phyloP scores from a whole-genome alignment of 2,113 vertebrate species.

The Corvus hawaiiensis region DNA sequence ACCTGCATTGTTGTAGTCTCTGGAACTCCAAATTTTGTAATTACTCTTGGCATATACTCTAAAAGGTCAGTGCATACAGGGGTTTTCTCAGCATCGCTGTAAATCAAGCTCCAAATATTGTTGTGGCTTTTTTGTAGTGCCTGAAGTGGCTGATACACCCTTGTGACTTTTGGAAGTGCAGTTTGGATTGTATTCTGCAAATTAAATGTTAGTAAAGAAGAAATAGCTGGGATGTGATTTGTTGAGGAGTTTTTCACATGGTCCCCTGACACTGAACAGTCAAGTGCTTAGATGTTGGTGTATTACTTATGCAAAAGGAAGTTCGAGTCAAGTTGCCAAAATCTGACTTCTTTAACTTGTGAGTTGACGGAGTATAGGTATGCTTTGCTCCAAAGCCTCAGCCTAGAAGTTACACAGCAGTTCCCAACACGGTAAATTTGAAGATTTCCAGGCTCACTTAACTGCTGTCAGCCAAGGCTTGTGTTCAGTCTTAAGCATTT shows the following conservation, averaged over 20 bases:
- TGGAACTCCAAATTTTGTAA: background rate
- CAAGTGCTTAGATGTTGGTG: background rate
- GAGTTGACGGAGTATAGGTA: background rate
- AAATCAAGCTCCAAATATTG: background rate
- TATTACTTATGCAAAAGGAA: background rate
- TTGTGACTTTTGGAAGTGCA: background rate
- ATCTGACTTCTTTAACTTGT: background rate
- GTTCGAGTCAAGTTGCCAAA: background rate
- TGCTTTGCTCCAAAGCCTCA: background rate
- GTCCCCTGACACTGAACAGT: background rate
- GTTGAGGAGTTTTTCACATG: background rate
- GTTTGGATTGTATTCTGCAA: background rate
- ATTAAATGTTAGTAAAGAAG: background rate
- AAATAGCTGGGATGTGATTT: background rate
- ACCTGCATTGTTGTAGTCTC: background rate
- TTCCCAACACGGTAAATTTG: background rate
- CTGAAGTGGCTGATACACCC: background rate
- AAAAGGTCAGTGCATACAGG: background rate
- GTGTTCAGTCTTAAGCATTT: slow-evolving; percentile 42
- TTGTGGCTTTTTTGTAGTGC: background rate
- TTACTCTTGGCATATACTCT: background rate
- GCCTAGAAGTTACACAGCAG: background rate
- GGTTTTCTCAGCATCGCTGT: background rate
- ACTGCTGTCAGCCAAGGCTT: slow-evolving; percentile 22
- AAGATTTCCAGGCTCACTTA: slow-evolving; percentile 43